Evolutionary conservation across 2,797 vertebrate genomes (phyloP), one percentile per base, ranked within the genome.

Genomic region (Sebastes flavidus): DNA sequence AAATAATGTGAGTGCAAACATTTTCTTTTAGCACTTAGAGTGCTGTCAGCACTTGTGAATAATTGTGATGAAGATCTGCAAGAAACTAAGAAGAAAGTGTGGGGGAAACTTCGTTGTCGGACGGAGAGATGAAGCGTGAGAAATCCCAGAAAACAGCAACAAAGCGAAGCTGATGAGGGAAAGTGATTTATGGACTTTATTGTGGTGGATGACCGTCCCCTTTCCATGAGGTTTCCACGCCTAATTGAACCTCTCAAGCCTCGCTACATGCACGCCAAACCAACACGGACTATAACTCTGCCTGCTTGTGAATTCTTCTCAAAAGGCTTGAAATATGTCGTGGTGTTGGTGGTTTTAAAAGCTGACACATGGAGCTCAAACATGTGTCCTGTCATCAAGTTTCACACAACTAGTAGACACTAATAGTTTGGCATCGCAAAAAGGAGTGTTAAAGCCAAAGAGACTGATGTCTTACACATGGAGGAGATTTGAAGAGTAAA

Each of bases 181-280:
- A 63, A 54, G 14, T 6, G 16, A 80, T 38, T 27, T 6, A 1
- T 16, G 29, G 65, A 62, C 55, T 72, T 58, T 34, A 63, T 38
- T 74, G 55, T 54, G 46, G 59, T 1, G 60, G 42, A 54, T 25
- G 52, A 81, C 77, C 61, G 30, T 2, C 11, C 30, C 8, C 2
- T 73, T 65, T 71, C 67, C 46, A 60, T 20, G 61, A 67, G 52
- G 52, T 62, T 83, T 74, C 59, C 49, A 42, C 1, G 12, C 29
- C 22, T 54, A 63, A 80, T 42, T 56, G 24, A 77, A 52, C 24
- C 12, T 66, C 42, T 72, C 30, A 4, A 36, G 49, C 5, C 6
- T 71, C 2, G 8, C 49, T 38, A 1, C 22, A 3, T 10, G 59
- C 49, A 38, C 58, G 78, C 76, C 84, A 88, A 84, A 72, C 82